Evolutionary conservation across 2,888 invertebrate species (phyloP).

Genomic region (Halictus quadricinctus): DNA sequence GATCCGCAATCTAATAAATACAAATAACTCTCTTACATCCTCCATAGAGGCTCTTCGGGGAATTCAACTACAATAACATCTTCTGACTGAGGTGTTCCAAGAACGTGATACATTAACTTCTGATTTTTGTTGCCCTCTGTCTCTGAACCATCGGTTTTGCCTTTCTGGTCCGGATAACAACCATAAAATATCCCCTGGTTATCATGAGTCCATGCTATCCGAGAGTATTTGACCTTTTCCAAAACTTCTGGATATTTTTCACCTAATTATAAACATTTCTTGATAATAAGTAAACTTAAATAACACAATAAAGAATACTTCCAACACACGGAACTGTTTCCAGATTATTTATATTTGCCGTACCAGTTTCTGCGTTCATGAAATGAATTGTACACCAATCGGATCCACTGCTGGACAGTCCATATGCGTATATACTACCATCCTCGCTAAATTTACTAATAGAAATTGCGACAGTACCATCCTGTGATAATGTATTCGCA

Average conservation of each 20-base stretch:
- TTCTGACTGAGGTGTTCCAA: constrained; percentile 93
- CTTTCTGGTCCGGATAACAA: constrained; percentile 90
- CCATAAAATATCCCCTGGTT: constrained; percentile 97
- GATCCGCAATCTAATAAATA: background rate
- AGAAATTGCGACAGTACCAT: constrained; percentile 93
- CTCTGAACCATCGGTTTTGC: constrained; percentile 96
- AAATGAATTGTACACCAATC: constrained; percentile 97
- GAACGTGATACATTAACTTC: constrained; percentile 95
- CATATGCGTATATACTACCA: constrained; percentile 95
- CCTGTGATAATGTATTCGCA: constrained; percentile 95
- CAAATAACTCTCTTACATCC: constrained; percentile 87
- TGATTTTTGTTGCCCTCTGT: constrained; percentile 94
- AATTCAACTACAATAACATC: constrained; percentile 95
- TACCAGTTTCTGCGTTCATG: constrained; percentile 89
- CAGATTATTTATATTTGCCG: constrained; percentile 7
- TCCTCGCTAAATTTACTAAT: constrained; percentile 93
- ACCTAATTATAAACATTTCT: constrained; percentile 82
- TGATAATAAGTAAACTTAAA: background rate
- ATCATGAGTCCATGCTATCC: constrained; percentile 97
- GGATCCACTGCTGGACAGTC: constrained; percentile 95
- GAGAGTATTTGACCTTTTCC: constrained; percentile 95
- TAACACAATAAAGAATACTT: background rate
- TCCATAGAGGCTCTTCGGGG: constrained; percentile 95
- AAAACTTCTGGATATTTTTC: constrained; percentile 95
- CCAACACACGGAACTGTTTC: background rate